Base-by-base conservation (phyloP, 37 sponge, comb jelly and placozoan genomes). In the Agelas oroides region DNA sequence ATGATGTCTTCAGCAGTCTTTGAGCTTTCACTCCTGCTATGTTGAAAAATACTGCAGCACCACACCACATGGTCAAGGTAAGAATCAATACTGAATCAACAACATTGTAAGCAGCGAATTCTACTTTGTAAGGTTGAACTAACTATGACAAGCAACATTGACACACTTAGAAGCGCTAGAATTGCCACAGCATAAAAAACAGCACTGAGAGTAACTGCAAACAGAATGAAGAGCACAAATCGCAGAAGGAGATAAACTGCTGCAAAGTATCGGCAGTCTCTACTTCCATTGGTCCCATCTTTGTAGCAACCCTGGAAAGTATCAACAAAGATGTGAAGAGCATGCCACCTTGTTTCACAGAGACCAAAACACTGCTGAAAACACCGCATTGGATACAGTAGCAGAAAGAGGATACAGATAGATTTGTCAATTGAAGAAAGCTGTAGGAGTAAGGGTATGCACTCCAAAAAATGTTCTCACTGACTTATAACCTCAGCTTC, bases 231-330 rank as follows among this genome's bases (percentile, higher is more conserved):
- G 6, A 59, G n/a, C 34, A 37, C n/a, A 20, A 77, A 5, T 15
- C 78, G n/a, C 0, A 36, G 21, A 34, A 63, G 3, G 39, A 70
- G 71, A 38, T 53, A 56, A 18, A 70, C n/a, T 30, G 63, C 59
- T 35, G 82, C 25, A 67, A 81, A 69, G 25, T 33, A 81, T 12
- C 82, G 82, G 36, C 67, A 53, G 37, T 81, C 82, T 35, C 37
- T 11, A 32, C 71, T 81, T 1, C 71, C 71, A 65, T 57, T 69
- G 0, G 82, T 81, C 13, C 82, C 82, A 56, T 81, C 60, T 28
- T 81, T 81, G 37, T 57, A 81, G 46, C 35, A 67, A 0, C 82
- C 71, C 20, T 68, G 60, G 59, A 81, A 81, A 20, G 82, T 0
- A 53, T 70, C 70, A 33, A 70, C 16, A 11, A 70, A 70, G 38